These are phyloP conservation scores for Sminthurides bifidus DNA, from an alignment of 1,140 invertebrate species.

Conservation along the genomic window DNA sequence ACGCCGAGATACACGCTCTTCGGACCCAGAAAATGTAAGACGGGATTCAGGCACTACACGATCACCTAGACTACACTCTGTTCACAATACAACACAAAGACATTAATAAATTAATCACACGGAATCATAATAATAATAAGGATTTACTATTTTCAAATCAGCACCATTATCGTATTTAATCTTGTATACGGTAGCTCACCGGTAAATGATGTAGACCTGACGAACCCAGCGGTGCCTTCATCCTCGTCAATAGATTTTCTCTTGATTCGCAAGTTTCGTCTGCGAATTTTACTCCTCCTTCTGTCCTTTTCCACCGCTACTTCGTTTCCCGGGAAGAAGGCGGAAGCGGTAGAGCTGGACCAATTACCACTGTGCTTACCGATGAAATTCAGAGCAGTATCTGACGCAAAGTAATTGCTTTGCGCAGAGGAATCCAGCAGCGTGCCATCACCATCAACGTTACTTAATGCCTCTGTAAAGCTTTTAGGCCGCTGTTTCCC, in stretches of 20 bases:
- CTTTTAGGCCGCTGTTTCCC: slow-evolving; percentile 29
- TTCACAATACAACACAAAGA: background rate
- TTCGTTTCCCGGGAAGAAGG: slow-evolving; percentile 4
- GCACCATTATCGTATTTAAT: background rate
- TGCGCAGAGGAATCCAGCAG: background rate
- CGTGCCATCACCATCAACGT: background rate
- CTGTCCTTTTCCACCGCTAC: slow-evolving; percentile 7
- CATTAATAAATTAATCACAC: background rate
- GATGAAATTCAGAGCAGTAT: slow-evolving; percentile 27
- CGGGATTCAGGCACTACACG: background rate
- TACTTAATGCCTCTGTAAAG: slow-evolving; percentile 21
- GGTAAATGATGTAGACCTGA: slow-evolving; percentile 20
- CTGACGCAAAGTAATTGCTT: slow-evolving; percentile 21
- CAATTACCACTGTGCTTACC: slow-evolving; percentile 21
- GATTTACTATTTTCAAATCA: background rate
- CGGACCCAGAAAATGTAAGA: background rate
- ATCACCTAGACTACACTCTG: slow-evolving; percentile 4
- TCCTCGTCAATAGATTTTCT: slow-evolving; percentile 13
- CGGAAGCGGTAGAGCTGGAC: slow-evolving; percentile 13
- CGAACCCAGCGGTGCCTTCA: slow-evolving; percentile 5
- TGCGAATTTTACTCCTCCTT: slow-evolving; percentile 14
- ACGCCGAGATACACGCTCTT: background rate
- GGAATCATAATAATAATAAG: background rate
- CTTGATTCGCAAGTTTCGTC: slow-evolving; percentile 3
- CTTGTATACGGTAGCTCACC: slow-evolving; percentile 2